Percentiles rank a stretch among this genome's conserved stretches.
Evolutionary conservation across 2,113 vertebrate genomes (phyloP).

Genomic region (Euleptes europaea): DNA sequence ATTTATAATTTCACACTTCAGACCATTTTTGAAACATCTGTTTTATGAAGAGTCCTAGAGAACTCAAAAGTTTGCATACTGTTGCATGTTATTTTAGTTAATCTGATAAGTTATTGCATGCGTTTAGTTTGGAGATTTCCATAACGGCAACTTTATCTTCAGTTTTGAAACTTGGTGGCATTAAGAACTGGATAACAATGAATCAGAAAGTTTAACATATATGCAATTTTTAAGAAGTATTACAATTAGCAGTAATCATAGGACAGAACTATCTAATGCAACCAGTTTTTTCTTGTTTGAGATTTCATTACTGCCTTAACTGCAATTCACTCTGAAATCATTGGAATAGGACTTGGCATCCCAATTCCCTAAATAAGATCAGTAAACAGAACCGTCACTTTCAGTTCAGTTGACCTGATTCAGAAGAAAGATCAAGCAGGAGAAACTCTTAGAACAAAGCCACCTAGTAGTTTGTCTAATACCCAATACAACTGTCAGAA

Average conservation of each 20-base stretch:
- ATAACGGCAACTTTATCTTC: background rate
- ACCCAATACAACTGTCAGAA: constrained; percentile 6
- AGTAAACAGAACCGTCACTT: constrained; percentile 24
- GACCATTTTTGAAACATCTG: too few species aligned
- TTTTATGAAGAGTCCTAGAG: too few species aligned
- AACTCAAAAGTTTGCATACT: too few species aligned
- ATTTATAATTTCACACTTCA: too few species aligned
- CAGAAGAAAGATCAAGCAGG: background rate
- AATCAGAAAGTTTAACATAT: background rate
- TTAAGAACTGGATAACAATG: background rate
- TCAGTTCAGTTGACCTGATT: constrained; percentile 5
- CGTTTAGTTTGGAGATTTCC: background rate
- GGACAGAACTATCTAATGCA: constrained; percentile 12
- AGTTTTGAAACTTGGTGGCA: background rate
- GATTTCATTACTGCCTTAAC: background rate
- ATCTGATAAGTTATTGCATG: too few species aligned
- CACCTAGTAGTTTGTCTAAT: constrained; percentile 3
- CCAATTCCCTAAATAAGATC: constrained; percentile 30
- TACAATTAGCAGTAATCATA: background rate
- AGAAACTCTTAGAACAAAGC: constrained; percentile 13
- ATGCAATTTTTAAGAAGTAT: background rate
- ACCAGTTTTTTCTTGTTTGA: background rate
- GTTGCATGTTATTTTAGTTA: too few species aligned
- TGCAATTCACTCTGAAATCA: constrained; percentile 8
- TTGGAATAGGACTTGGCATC: constrained; percentile 10